Evolutionary conservation across 2,888 invertebrate species (phyloP).

Genomic region (Macrophya annulata): DNA sequence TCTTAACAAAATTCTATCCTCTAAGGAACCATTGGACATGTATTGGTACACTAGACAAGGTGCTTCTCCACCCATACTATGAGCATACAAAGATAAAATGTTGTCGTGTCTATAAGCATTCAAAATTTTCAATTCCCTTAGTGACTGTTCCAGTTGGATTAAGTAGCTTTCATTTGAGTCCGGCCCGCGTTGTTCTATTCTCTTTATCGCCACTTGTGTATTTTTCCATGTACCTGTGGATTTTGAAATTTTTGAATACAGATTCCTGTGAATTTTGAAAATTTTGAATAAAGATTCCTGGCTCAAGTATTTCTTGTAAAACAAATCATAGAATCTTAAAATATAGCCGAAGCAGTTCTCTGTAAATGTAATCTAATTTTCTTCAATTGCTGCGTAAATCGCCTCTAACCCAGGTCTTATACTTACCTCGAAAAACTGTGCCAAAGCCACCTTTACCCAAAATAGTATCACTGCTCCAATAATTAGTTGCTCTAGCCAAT

Average conservation of each 20-base stretch:
- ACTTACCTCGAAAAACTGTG: conserved; percentile 93
- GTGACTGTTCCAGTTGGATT: conserved; percentile 85
- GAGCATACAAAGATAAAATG: conserved; percentile 93
- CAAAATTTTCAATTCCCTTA: conserved; percentile 89
- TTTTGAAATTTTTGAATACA: too few species aligned
- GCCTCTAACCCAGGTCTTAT: too few species aligned
- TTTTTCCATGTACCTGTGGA: conserved; percentile 90
- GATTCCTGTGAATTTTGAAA: too few species aligned
- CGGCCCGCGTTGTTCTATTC: conserved; percentile 84
- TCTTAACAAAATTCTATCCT: conserved; percentile 85
- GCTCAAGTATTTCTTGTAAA: too few species aligned
- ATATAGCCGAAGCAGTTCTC: too few species aligned
- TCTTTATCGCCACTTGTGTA: conserved; percentile 93
- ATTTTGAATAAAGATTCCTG: too few species aligned
- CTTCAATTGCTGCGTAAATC: too few species aligned
- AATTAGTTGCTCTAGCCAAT: conserved; percentile 88
- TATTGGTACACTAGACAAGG: conserved; percentile 96
- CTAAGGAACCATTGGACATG: conserved; percentile 96
- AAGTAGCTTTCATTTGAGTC: conserved; percentile 79
- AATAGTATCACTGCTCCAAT: conserved; percentile 87
- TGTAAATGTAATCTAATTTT: too few species aligned
- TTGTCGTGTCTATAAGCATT: conserved; percentile 95
- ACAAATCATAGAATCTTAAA: too few species aligned
- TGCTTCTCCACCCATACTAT: conserved; percentile 88
- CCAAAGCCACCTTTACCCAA: conserved; percentile 96